Base-by-base conservation (phyloP, 37 sponge, comb jelly and placozoan species). In the Ianthella basta region DNA sequence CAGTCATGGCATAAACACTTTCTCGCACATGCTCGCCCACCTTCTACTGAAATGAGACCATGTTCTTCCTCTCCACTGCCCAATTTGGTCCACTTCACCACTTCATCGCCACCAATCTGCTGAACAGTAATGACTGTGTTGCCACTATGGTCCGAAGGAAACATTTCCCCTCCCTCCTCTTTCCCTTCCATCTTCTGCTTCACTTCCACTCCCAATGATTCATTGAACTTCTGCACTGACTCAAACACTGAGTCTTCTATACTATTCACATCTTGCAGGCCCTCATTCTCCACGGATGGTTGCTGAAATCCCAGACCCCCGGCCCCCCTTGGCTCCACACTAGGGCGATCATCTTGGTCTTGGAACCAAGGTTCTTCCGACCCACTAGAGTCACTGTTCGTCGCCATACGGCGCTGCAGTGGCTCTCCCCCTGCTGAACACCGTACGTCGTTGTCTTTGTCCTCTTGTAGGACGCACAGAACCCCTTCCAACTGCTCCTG, bases 391-490 rank as follows among this genome's bases (percentile, higher is more conserved):
- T 41, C 78, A 16, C 72, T 35, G 18, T 75, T 44, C 54, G 12
- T 75, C 2, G 20, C 10, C 25, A 53, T 2, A 16, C n/a, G 8
- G 15, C 78, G 78, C 18, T 24, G 54, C 44, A 75, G 78, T 24
- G 78, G 50, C 1, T 50, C 25, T 14, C 83, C 90, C 15, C 93
- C 93, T 5, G 93, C 87, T 81, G 87, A 87, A 72, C 72, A 93
- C 23, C 85, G 84, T 34, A 93, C 93, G 53, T 93, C 93, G 13
- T 80, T 72, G 33, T 93, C 93, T 0, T 18, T 39, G 63, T 93
- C 93, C 24, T 72, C 37, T 53, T 84, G 87, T 6, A 93, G 90
- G 30, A 44, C 29, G 85, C 83, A 82, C 54, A 84, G 59, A 0
- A 70, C 54, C 37, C 55, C 36, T 54, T 70, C 50, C 35, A 92